A percentile compares a stretch with the other conserved stretches of the same genome.
Conservation (phyloP, 2,888 invertebrate species). For the Synergus japonicus region DNA sequence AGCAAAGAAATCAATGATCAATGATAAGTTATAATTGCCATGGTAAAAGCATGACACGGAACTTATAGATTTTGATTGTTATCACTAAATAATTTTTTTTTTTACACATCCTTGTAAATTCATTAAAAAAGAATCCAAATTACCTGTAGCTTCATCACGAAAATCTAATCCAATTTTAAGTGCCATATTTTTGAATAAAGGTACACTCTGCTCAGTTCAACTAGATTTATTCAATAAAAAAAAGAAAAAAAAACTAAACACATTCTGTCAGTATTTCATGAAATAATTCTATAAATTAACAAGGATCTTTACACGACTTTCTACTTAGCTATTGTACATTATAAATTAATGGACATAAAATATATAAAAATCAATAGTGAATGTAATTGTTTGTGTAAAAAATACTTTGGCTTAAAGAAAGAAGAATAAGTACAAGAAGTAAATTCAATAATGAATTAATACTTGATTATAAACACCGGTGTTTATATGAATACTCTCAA, state of each 20-base stretch:
- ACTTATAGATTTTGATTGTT: too few species aligned
- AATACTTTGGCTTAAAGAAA: not conserved
- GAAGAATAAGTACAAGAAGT: not conserved
- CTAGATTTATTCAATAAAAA: not conserved
- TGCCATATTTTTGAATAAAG: not conserved
- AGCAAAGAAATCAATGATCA: too few species aligned
- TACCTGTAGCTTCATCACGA: not conserved
- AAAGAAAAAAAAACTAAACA: not conserved
- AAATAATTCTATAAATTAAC: not conserved
- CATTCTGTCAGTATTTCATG: not conserved
- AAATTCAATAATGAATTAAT: too few species aligned
- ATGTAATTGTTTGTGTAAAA: not conserved
- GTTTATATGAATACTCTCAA: not conserved
- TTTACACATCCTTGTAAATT: too few species aligned
- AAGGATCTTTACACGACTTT: not conserved
- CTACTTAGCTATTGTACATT: not conserved
- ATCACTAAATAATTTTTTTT: too few species aligned
- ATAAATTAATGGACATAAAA: not conserved
- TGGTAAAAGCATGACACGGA: too few species aligned
- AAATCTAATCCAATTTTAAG: not conserved
- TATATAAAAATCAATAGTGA: too few species aligned
- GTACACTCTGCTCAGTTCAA: not conserved
- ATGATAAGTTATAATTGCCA: too few species aligned
- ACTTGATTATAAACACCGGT: not conserved
- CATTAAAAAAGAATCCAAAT: too few species aligned